These are phyloP conservation scores for Pomatorhinus ruficollis DNA, from an alignment of 2,113 vertebrate genomes.

Conservation along the genomic window DNA sequence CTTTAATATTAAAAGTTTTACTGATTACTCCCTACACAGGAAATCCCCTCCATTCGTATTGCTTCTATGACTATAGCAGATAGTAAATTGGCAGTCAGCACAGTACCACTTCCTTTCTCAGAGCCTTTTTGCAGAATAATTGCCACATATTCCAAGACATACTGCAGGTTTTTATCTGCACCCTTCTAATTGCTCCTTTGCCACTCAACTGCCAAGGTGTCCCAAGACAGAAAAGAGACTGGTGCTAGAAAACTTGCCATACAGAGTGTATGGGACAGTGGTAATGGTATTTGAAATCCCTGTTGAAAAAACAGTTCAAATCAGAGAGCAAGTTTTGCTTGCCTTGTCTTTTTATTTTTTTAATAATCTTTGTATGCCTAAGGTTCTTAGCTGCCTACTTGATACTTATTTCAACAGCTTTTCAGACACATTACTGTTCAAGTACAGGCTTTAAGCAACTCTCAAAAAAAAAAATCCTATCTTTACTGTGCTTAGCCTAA, in stretches of 20 bases:
- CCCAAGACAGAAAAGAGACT: neutral
- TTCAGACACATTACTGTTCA: neutral
- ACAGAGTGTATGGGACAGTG: neutral
- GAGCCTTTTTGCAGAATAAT: neutral
- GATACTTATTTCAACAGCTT: neutral
- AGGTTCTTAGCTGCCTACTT: neutral
- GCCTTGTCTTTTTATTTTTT: neutral
- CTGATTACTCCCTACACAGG: neutral
- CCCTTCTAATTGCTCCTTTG: neutral
- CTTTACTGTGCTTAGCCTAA: neutral
- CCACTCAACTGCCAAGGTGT: neutral
- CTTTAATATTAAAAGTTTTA: neutral
- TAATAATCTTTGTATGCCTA: neutral
- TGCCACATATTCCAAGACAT: neutral
- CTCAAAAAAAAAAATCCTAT: neutral
- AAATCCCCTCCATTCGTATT: neutral
- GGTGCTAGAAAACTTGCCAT: neutral
- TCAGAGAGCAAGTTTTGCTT: neutral
- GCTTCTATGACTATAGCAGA: neutral
- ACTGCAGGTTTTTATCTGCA: neutral
- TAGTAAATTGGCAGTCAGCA: neutral
- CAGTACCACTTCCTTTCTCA: neutral
- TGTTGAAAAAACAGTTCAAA: neutral
- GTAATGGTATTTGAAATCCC: neutral
- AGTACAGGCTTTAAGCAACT: neutral